These are phyloP conservation scores for Porphyrio hochstetteri DNA, from an alignment of 2,113 vertebrate species.

Conservation along the genomic window DNA sequence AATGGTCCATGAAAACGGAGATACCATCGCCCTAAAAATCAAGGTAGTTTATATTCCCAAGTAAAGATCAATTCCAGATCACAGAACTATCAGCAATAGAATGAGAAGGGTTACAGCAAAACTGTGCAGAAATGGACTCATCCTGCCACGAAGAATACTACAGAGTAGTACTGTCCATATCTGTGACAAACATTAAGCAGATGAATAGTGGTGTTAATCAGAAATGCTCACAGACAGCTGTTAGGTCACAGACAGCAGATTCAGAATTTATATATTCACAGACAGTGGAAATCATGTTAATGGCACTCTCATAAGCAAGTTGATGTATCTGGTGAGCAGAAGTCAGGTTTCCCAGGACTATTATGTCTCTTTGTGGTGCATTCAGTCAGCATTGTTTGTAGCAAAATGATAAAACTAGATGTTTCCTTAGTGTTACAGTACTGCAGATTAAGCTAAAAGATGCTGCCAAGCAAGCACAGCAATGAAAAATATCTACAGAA, in stretches of 20 bases:
- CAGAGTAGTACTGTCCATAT: background rate
- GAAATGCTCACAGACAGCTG: background rate
- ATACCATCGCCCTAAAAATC: background rate
- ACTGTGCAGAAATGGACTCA: background rate
- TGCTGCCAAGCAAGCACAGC: background rate
- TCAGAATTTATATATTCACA: slow-evolving; percentile 20
- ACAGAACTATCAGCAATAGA: background rate
- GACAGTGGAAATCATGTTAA: slow-evolving; percentile 15
- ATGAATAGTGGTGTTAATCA: background rate
- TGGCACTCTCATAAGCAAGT: background rate
- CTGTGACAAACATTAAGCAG: background rate
- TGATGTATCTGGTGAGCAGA: background rate
- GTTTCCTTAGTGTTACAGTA: background rate
- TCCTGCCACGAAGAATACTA: background rate
- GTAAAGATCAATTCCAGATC: slow-evolving; percentile 21
- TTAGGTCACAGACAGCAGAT: slow-evolving; percentile 1
- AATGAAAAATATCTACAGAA: background rate
- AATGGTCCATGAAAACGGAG: slow-evolving; percentile 15
- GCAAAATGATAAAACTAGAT: background rate
- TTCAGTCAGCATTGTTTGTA: background rate
- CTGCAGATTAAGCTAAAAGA: slow-evolving; percentile 27
- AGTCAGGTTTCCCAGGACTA: slow-evolving; percentile 7
- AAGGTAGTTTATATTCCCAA: background rate
- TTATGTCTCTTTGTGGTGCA: background rate
- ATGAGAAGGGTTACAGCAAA: background rate